A percentile compares a stretch with the other conserved stretches of the same genome.
phyloP scores from a whole-genome alignment of 1,140 invertebrate species.

The Euwallacea fornicatus region DNA sequence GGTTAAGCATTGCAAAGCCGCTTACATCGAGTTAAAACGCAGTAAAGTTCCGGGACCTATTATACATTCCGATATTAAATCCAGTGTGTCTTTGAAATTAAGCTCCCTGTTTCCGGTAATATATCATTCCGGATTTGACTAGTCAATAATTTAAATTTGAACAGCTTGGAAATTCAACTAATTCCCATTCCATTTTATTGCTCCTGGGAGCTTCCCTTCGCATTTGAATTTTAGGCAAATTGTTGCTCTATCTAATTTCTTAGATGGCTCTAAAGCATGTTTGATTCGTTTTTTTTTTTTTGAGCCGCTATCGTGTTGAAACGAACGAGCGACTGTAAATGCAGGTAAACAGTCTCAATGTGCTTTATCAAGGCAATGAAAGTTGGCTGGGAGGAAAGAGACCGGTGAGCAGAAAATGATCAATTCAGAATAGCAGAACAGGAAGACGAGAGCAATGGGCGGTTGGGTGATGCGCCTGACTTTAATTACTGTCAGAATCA shows the following conservation, averaged over 20 bases:
- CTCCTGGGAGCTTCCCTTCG: not conserved
- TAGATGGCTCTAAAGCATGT: too few relatives aligned
- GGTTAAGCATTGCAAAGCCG: conserved; percentile 19
- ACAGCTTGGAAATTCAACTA: conserved; percentile 6
- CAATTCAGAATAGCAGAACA: not conserved
- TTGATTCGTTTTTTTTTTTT: too few relatives aligned
- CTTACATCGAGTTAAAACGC: conserved; percentile 16
- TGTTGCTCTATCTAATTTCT: not conserved
- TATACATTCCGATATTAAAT: conserved; percentile 21
- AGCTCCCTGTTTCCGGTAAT: conserved; percentile 12
- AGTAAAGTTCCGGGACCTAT: conserved; percentile 14
- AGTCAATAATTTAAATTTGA: conserved; percentile 24
- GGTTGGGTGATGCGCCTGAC: not conserved
- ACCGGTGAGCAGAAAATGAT: too few relatives aligned
- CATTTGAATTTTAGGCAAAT: not conserved
- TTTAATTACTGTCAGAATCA: conserved; percentile 14
- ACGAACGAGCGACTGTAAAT: too few relatives aligned
- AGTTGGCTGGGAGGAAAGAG: too few relatives aligned
- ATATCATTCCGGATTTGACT: conserved; percentile 15
- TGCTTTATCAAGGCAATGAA: too few relatives aligned
- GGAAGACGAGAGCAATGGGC: not conserved
- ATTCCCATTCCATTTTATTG: conserved; percentile 1
- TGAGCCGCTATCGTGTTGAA: too few relatives aligned
- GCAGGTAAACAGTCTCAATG: too few relatives aligned
- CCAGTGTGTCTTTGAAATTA: conserved; percentile 24